Base-by-base conservation (phyloP, 1,140 invertebrate genomes). In the Drosophila arizonae region DNA sequence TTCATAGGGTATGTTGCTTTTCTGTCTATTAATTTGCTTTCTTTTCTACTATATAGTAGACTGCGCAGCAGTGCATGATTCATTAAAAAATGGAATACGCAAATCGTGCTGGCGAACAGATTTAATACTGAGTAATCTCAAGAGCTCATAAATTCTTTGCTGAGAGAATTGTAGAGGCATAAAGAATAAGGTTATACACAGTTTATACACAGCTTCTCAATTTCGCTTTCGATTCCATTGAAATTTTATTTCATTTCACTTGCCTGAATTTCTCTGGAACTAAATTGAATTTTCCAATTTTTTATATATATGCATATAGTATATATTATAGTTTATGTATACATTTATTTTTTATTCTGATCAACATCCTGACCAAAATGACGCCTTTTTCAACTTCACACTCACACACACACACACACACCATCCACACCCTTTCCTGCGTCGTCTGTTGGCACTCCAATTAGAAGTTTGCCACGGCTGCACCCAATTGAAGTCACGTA, bases 401-500 rank as follows among this genome's bases (percentile, higher is more conserved):
- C 9, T 8, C 8, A 36, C 33, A 36, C 33, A 36, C 33, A 36
- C 33, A 36, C 33, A 36, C 33, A 36, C 8, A 36, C 13, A n/a
- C 50, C 33, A 55, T 46, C 45, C 72, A 70, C 72, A 71, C 72
- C 58, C 64, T 76, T 72, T 68, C 68, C 66, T 67, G 74, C n/a
- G 28, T 45, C 36, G 63, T 71, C 67, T 77, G 85, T 86, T 85
- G 76, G 75, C 74, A 86, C 75, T 76, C 50, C 70, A 75, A 75
- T 75, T 87, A 66, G 78, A 86, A 76, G 30, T 64, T 63, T 46
- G 55, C 68, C 63, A 68, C 81, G 65, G 77, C 77, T 86, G 81
- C 81, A 86, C 81, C 81, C 76, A 76, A 87, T 79, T 86, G 76
- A 81, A 86, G 81, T 86, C 81, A 86, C 78, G 82, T 81, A 81